Base-by-base conservation (phyloP, 2,113 vertebrate genomes). In the Myocastor coypus region DNA sequence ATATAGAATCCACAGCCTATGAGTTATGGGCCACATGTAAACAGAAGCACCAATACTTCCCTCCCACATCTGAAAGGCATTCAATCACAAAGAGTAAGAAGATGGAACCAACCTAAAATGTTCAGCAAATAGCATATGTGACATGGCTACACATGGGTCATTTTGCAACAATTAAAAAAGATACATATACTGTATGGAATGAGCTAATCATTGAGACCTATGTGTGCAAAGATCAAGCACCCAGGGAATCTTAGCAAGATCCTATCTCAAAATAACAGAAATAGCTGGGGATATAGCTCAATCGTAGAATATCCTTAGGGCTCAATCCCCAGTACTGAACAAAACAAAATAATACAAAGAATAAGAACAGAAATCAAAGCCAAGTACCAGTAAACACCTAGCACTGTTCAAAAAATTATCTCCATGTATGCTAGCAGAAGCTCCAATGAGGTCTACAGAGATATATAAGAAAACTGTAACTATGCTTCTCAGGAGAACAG, bases 21-120 rank as follows among this genome's bases (percentile, higher is more conserved):
- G 73, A 95, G 93, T 94, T 84, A 81, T 28, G 7, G 30, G 81
- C 81, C 92, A 91, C 92, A 30, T 5, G 40, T 28, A 40, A 82
- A 89, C 82, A 87, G 57, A 32, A 77, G 32, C 73, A 73, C 1
- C 4, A 8, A 94, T 57, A n/a, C 26, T 37, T 42, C 66, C 84
- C 34, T 42, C 66, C 84, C 77, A 57, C 64, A 93, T 28, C 86
- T 73, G 57, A 94, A 86, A 81, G 69, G 59, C 64, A 84, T 34
- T 52, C 86, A 42, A 61, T 75, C 64, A 10, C 46, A 34, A 68
- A 68, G 46, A 32, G 32, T 9, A 40, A 52, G 59, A 81, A 81
- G 71, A 75, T 28, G 10, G 78, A 52, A 64, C 17, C 77, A 87
- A 55, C 7, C 4, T 42, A 26, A 55, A 77, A 78, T 10, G 57